phyloP scores from a whole-genome alignment of 2,888 invertebrate genomes.

The Stenurella melanura region DNA sequence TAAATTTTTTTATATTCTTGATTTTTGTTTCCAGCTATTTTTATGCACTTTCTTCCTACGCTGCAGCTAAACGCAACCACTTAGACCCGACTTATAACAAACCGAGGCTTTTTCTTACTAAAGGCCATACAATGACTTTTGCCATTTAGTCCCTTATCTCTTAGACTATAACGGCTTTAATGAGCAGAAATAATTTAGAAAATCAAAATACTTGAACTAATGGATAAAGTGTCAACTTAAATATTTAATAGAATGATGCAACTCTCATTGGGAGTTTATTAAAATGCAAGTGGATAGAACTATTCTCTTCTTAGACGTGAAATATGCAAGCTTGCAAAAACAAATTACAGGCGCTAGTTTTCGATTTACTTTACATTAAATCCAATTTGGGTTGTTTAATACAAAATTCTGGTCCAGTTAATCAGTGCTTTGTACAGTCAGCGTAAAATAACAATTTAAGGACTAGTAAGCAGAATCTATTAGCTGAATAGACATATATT shows the following conservation, averaged over 20 bases:
- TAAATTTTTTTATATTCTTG: too few relatives aligned
- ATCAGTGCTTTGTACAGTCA: slow-evolving; percentile 57
- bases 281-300: background rate
- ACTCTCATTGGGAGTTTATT: background rate
- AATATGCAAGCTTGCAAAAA: background rate
- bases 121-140: too few relatives aligned
- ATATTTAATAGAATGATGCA: background rate
- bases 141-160: too few relatives aligned
- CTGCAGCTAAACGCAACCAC: too few relatives aligned
- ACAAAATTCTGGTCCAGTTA: slow-evolving; percentile 52
- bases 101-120: too few relatives aligned
- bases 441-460: slow-evolving; percentile 64
- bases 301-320: background rate
- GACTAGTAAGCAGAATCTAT: slow-evolving; percentile 65
- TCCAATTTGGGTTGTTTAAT: slow-evolving; percentile 5
- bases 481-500: slow-evolving; percentile 61
- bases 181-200: background rate
- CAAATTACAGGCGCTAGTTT: background rate
- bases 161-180: too few relatives aligned
- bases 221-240: background rate
- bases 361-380: background rate
- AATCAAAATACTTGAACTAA: background rate
- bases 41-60: too few relatives aligned
- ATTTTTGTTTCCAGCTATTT: too few relatives aligned
- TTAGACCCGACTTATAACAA: too few relatives aligned